phyloP scores from a whole-genome alignment of 2,888 invertebrate species.

The Masnerella sp. region DNA sequence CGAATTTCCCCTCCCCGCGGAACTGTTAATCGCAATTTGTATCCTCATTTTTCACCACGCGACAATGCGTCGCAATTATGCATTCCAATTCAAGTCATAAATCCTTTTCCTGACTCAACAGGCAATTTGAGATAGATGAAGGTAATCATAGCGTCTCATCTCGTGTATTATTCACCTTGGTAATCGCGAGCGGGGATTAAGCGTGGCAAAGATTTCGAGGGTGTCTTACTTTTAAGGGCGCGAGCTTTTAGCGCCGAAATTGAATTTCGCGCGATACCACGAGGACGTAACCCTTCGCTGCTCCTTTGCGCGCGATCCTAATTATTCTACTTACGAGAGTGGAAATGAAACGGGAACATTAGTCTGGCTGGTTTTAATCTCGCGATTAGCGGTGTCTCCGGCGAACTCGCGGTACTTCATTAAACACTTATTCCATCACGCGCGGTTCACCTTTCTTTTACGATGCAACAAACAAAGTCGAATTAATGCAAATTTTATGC shows the following conservation, averaged over 20 bases:
- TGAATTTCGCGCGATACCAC: constrained; percentile 54
- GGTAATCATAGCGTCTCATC: constrained; percentile 37
- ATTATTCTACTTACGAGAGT: constrained; percentile 58
- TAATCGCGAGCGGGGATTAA: constrained; percentile 61
- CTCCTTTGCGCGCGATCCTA: constrained; percentile 55
- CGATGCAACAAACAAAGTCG: constrained; percentile 48
- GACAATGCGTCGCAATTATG: constrained; percentile 39
- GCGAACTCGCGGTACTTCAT: constrained; percentile 48
- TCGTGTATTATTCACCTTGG: constrained; percentile 67
- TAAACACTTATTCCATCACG: constrained; percentile 37
- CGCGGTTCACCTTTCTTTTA: constrained; percentile 24
- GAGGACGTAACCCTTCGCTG: constrained; percentile 46
- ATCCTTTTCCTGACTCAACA: constrained; percentile 43
- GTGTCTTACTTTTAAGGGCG: constrained; percentile 57
- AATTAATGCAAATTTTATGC: constrained; percentile 35
- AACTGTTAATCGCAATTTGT: constrained; percentile 30
- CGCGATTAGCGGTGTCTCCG: constrained; percentile 57
- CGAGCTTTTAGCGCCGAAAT: constrained; percentile 54
- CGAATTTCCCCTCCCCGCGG: not conserved
- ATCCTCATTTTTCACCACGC: constrained; percentile 35
- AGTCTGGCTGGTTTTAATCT: constrained; percentile 52
- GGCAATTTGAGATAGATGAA: constrained; percentile 41
- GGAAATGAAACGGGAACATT: constrained; percentile 55
- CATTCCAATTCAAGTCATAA: constrained; percentile 52
- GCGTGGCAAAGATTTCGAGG: constrained; percentile 52